phyloP scores from a whole-genome alignment of 2,888 invertebrate species.

The Neria commutata region DNA sequence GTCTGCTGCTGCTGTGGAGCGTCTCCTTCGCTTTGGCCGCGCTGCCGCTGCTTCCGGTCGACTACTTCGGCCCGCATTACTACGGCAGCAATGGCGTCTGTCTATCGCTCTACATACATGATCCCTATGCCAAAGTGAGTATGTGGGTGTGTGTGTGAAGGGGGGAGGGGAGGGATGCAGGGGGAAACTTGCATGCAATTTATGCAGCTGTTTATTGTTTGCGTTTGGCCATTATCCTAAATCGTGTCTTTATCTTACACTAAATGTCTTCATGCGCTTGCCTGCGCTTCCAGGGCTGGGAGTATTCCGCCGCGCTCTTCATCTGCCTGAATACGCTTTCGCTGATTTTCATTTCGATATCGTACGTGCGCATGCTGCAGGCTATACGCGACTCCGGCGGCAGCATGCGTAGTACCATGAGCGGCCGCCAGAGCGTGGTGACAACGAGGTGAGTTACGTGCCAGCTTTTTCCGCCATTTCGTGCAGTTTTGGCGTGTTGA shows the following conservation, averaged over 20 bases:
- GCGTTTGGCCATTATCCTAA: background rate
- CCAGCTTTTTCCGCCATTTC: background rate
- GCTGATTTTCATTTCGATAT: slow-evolving; percentile 66
- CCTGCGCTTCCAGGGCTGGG: slow-evolving; percentile 64
- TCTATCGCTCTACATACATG: slow-evolving; percentile 67
- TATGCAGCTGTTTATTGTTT: background rate
- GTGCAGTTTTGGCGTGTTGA: background rate
- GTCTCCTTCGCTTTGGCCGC: slow-evolving; percentile 63
- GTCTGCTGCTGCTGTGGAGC: slow-evolving; percentile 64
- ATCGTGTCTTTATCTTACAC: too few species aligned
- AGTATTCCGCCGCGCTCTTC: slow-evolving; percentile 67
- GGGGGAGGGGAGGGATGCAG: too few species aligned
- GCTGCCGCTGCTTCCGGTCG: slow-evolving; percentile 63
- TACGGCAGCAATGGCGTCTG: slow-evolving; percentile 69
- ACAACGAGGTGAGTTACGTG: slow-evolving; percentile 63
- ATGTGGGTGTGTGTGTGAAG: background rate
- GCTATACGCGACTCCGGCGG: slow-evolving; percentile 67
- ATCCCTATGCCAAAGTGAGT: slow-evolving; percentile 65
- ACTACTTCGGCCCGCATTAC: slow-evolving; percentile 66
- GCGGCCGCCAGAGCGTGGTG: slow-evolving; percentile 66
- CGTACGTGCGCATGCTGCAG: slow-evolving; percentile 67
- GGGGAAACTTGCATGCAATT: too few species aligned
- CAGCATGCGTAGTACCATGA: slow-evolving; percentile 67
- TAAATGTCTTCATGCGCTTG: background rate
- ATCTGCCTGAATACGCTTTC: slow-evolving; percentile 66